phyloP scores from a whole-genome alignment of 2,113 vertebrate species.

The Epinephelus cyanopodus region DNA sequence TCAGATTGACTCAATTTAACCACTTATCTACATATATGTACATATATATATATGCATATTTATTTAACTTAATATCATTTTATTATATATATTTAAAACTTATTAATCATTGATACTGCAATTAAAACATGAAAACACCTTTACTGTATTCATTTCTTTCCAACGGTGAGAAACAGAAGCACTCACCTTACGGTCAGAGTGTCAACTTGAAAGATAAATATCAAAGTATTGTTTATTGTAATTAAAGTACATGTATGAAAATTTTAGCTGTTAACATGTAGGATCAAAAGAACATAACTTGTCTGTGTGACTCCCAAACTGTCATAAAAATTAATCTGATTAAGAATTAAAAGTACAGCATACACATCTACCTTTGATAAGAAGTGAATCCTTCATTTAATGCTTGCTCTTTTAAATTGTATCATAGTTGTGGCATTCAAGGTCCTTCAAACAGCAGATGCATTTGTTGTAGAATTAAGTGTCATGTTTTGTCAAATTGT shows the following conservation, averaged over 20 bases:
- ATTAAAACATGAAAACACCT: background rate
- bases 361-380: background rate
- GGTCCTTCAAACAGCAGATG: background rate
- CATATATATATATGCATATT: too few relatives aligned
- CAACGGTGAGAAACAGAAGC: background rate
- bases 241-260: too few relatives aligned
- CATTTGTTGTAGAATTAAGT: background rate
- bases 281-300: too few relatives aligned
- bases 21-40: too few relatives aligned
- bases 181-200: background rate
- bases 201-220: slow-evolving; percentile 1
- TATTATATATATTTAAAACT: too few relatives aligned
- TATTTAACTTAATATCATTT: too few relatives aligned
- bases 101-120: background rate
- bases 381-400: background rate
- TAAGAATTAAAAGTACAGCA: background rate
- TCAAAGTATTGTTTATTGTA: background rate
- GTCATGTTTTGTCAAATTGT: background rate
- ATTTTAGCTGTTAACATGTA: too few relatives aligned
- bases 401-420: background rate
- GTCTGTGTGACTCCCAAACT: background rate
- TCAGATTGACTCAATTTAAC: background rate
- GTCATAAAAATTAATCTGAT: background rate
- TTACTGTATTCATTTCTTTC: background rate
- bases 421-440: background rate